Base-by-base conservation (phyloP, 1,140 invertebrate genomes). In the Bombus confusus region DNA sequence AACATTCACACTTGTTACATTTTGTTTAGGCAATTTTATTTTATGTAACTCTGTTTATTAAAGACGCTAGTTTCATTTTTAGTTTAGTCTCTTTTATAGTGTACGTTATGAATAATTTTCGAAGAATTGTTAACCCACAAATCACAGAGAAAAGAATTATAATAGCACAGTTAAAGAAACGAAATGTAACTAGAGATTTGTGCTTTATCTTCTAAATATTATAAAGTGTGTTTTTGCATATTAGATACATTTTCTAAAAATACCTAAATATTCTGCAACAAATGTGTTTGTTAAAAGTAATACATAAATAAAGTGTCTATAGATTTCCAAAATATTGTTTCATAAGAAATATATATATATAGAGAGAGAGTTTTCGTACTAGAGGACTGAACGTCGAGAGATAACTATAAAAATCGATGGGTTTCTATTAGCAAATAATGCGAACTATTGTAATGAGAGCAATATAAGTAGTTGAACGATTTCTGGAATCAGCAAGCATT, bases 401-500 rank as follows among this genome's bases (percentile, higher is more conserved):
- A 41, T 1, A n/a, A 59, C 41, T 12, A 22, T 2, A 59, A 13
- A 41, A 28, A 34, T 57, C n/a, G 18, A 31, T 74, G 12, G 22
- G 3, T 18, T 4, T n/a, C 47, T 68, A 62, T 18, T 34, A 31
- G 37, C 10, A 28, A 78, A 78, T 83, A 83, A 83, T 77, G 57
- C 6, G 8, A 47, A 47, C 75, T 71, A 72, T 12, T 13, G 43
- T 28, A 43, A 79, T 62, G 75, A 47, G 62, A 69, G 28, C 47
- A 57, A 79, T 84, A 78, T 59, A 43, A 71, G 66, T 72, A 62
- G 66, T 72, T 37, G 39, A 80, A 64, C 66, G 68, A 72, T 62
- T 62, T 71, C 68, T 34, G 68, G 39, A 79, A 62, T 80, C 83
- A 25, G 39, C 37, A 47, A 72, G 76, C 43, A 64, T 43, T 52